These are phyloP conservation scores for Tetragnatha versicolor DNA, from an alignment of 1,140 invertebrate species.

Conservation along the genomic window DNA sequence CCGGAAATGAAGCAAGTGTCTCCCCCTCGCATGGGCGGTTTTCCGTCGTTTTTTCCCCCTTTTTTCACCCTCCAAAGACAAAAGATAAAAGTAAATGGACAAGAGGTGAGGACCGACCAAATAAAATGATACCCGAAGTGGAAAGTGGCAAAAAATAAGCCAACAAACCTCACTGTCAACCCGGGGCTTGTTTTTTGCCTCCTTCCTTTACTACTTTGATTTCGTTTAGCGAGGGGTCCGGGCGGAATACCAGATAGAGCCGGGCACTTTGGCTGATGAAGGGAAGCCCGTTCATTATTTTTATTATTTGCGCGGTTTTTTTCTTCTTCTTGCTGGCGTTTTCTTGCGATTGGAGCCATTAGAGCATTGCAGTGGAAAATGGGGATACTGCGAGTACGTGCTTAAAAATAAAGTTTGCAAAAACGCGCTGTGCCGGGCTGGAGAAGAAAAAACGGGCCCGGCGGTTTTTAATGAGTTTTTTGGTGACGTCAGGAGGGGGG, in stretches of 20 bases:
- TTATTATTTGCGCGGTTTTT: constrained; percentile 5
- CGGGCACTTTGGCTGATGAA: constrained; percentile 14
- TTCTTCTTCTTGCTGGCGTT: neutral
- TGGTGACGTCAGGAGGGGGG: constrained; percentile 2
- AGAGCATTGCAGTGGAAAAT: constrained; percentile 36
- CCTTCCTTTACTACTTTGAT: neutral
- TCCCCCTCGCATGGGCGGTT: neutral
- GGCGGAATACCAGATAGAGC: neutral
- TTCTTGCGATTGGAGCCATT: constrained; percentile 22
- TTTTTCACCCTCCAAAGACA: neutral
- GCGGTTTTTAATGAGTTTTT: constrained; percentile 35
- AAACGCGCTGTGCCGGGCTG: neutral
- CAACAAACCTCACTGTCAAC: neutral
- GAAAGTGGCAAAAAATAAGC: neutral
- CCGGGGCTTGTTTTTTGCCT: neutral
- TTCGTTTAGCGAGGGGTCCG: neutral
- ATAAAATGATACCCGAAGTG: constrained; percentile 1
- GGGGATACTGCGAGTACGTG: neutral
- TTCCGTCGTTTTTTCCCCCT: neutral
- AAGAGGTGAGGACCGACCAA: neutral
- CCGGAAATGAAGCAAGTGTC: neutral
- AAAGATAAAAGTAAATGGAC: neutral
- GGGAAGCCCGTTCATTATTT: constrained; percentile 11
- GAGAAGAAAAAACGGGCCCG: neutral
- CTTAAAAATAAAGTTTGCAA: constrained; percentile 30